phyloP scores from a whole-genome alignment of 1,140 invertebrate species.

The Drosophila simulans region DNA sequence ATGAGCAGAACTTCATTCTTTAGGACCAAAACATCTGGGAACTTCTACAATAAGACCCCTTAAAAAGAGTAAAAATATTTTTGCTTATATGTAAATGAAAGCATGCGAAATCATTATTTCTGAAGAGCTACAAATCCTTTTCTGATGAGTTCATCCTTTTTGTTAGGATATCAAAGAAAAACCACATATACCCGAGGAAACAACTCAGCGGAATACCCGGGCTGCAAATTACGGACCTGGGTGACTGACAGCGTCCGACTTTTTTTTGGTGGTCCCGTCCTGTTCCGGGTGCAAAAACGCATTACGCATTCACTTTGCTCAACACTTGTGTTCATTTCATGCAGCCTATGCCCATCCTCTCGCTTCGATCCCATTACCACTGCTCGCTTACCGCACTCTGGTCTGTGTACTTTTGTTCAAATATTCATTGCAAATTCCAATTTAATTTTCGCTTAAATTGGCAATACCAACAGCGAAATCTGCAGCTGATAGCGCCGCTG shows the following conservation, averaged over 20 bases:
- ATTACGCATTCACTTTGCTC: constrained; percentile 76
- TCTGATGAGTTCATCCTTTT: background rate
- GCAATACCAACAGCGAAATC: constrained; percentile 69
- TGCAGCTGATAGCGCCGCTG: constrained; percentile 18
- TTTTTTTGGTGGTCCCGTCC: constrained; percentile 9
- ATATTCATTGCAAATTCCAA: constrained; percentile 79
- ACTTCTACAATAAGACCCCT: too few species aligned
- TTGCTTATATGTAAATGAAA: too few species aligned
- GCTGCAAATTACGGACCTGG: constrained; percentile 10
- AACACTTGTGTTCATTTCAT: constrained; percentile 77
- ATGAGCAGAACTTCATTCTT: too few species aligned
- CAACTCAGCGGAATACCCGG: constrained; percentile 8
- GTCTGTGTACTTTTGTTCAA: constrained; percentile 61
- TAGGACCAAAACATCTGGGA: too few species aligned
- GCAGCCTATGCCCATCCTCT: constrained; percentile 32
- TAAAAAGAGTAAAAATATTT: too few species aligned
- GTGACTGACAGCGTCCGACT: constrained; percentile 39
- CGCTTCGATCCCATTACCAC: background rate
- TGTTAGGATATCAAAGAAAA: constrained; percentile 12
- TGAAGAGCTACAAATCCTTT: background rate
- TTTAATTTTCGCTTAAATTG: constrained; percentile 77
- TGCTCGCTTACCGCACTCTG: constrained; percentile 11
- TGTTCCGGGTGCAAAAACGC: constrained; percentile 44
- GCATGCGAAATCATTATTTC: background rate
- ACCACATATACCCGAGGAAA: constrained; percentile 1